Conservation (phyloP, 2,113 vertebrate species). For the Cricetomys ansorgei region DNA sequence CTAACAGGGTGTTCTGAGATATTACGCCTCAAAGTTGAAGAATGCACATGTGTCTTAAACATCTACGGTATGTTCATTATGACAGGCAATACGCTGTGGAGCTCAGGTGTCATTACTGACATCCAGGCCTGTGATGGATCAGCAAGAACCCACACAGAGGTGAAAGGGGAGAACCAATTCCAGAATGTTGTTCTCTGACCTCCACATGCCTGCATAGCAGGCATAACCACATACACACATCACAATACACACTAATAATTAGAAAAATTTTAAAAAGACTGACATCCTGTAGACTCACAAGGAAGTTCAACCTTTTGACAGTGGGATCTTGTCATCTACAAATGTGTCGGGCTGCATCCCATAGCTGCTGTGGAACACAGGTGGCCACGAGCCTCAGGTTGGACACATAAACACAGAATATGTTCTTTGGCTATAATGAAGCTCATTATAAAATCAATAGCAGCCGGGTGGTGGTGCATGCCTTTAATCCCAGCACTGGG, state of each 20-base stretch:
- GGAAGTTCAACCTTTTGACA: not conserved
- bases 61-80: not conserved
- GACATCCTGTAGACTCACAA: not conserved
- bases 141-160: not conserved
- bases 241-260: not conserved
- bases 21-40: not conserved
- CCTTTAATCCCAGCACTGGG: too few relatives aligned
- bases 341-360: not conserved
- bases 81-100: not conserved
- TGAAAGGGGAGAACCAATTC: not conserved
- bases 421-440: not conserved
- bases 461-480: too few relatives aligned
- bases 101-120: not conserved
- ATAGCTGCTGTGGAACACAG: not conserved
- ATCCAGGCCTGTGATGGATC: not conserved
- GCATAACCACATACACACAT: not conserved
- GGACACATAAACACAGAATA: not conserved
- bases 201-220: not conserved
- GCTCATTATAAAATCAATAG: constrained; percentile 4
- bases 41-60: not conserved
- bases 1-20: not conserved
- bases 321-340: not conserved
- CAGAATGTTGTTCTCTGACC: not conserved
- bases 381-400: not conserved
- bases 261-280: too few relatives aligned